Conservation (phyloP, 1,140 invertebrate genomes). For the Dendrolimus punctatus region DNA sequence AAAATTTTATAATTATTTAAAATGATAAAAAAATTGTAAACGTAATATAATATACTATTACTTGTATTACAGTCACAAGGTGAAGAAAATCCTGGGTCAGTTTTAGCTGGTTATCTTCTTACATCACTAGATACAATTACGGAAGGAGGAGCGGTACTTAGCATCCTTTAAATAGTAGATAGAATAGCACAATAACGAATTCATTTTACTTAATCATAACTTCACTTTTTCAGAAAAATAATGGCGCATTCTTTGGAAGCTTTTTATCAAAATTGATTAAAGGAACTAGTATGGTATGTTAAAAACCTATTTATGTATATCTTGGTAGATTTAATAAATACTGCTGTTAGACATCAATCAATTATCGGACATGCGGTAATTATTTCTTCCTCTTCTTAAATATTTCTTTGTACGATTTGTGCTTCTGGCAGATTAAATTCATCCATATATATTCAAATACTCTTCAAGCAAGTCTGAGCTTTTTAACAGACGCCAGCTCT, state of each 20-base stretch:
- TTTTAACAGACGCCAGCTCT: too few relatives aligned
- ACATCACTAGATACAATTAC: slow-evolving; percentile 56
- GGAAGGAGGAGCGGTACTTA: slow-evolving; percentile 51
- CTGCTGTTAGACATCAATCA: too few relatives aligned
- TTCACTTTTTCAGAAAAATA: slow-evolving; percentile 51
- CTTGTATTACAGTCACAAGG: slow-evolving; percentile 44
- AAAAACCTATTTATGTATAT: too few relatives aligned
- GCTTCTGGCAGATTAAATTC: too few relatives aligned
- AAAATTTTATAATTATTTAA: too few relatives aligned
- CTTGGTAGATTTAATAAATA: too few relatives aligned
- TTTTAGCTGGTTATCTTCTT: slow-evolving; percentile 52
- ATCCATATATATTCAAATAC: too few relatives aligned
- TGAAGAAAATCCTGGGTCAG: slow-evolving; percentile 48
- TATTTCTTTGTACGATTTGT: too few relatives aligned
- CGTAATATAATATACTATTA: background rate
- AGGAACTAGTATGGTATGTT: slow-evolving; percentile 54
- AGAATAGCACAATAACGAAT: background rate
- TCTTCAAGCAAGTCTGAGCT: too few relatives aligned
- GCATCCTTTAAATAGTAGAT: too few relatives aligned
- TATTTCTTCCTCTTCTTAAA: too few relatives aligned
- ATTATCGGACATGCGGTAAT: too few relatives aligned
- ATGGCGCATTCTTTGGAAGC: slow-evolving; percentile 60
- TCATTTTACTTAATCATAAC: slow-evolving; percentile 6
- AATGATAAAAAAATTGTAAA: background rate
- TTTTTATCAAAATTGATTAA: slow-evolving; percentile 52